These are phyloP conservation scores for Ailuropoda melanoleuca DNA, from an alignment of 2,113 vertebrate genomes.

Conservation along the genomic window DNA sequence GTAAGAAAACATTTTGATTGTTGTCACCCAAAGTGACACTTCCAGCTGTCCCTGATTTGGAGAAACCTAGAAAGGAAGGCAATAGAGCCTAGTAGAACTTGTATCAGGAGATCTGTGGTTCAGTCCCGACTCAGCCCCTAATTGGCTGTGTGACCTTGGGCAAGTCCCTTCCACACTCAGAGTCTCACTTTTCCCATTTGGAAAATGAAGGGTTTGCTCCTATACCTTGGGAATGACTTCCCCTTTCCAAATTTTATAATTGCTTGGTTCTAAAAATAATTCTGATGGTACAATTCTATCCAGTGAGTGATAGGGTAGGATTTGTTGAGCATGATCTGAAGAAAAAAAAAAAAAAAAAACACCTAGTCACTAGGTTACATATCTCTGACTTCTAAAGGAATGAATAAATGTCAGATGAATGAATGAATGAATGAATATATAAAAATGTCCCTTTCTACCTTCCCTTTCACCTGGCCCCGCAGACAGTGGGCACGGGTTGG, in stretches of 20 bases:
- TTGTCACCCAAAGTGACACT: not conserved
- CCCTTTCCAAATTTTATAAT: not conserved
- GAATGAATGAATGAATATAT: not conserved
- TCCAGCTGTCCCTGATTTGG: not conserved
- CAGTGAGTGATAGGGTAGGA: not conserved
- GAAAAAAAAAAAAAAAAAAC: not conserved
- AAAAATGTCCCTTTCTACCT: not conserved
- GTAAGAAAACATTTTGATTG: conserved; percentile 26
- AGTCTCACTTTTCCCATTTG: conserved; percentile 11
- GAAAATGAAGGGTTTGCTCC: not conserved
- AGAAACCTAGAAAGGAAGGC: not conserved
- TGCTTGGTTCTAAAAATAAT: conserved; percentile 47
- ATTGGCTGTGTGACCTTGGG: conserved; percentile 72
- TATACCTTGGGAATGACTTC: not conserved
- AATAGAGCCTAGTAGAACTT: not conserved
- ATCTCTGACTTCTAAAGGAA: conserved; percentile 10
- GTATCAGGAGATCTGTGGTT: not conserved
- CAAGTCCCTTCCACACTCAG: not conserved
- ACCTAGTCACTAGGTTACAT: conserved; percentile 31
- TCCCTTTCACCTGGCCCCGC: not conserved
- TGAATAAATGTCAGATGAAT: not conserved
- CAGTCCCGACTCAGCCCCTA: not conserved
- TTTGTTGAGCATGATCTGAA: not conserved
- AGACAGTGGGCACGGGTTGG: not conserved
- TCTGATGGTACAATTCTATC: not conserved